These are phyloP conservation scores for Amazonetta brasiliensis DNA, from an alignment of 2,797 vertebrate species.

Conservation along the genomic window DNA sequence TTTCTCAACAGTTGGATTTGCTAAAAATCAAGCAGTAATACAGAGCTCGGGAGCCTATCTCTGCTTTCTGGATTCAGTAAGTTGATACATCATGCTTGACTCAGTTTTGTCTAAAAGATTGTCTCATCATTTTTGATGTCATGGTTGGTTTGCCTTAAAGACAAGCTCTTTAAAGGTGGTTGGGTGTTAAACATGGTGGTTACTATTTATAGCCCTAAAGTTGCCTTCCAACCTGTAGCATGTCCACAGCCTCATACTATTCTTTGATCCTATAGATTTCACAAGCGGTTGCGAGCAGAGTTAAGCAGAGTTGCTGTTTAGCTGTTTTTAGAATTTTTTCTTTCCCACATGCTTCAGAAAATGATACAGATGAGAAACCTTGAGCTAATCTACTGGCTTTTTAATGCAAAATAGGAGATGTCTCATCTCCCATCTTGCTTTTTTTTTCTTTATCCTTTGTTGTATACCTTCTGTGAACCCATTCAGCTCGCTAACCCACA, in stretches of 20 bases:
- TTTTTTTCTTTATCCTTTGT: constrained; percentile 4
- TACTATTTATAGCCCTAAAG: background rate
- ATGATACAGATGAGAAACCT: constrained; percentile 13
- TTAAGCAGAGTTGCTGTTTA: background rate
- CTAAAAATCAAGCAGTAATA: constrained; percentile 91
- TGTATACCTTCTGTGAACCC: background rate
- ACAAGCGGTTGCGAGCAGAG: background rate
- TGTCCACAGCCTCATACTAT: background rate
- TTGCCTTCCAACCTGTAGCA: background rate
- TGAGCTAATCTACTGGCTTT: background rate
- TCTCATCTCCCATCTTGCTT: background rate
- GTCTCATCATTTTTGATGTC: background rate
- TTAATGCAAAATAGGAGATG: background rate
- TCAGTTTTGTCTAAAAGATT: background rate
- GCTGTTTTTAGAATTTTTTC: constrained; percentile 15
- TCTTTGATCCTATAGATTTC: background rate
- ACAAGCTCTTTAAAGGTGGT: background rate
- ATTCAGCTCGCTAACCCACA: background rate
- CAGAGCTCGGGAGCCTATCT: constrained; percentile 91
- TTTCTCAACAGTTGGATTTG: constrained; percentile 90
- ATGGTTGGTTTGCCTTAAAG: background rate
- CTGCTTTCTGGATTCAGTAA: constrained; percentile 96
- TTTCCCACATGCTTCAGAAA: constrained; percentile 22
- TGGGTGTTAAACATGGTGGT: background rate
- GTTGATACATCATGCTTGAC: constrained; percentile 66